Conservation (phyloP, 2,888 invertebrate genomes). For the Scelioninae gen. 1 region DNA sequence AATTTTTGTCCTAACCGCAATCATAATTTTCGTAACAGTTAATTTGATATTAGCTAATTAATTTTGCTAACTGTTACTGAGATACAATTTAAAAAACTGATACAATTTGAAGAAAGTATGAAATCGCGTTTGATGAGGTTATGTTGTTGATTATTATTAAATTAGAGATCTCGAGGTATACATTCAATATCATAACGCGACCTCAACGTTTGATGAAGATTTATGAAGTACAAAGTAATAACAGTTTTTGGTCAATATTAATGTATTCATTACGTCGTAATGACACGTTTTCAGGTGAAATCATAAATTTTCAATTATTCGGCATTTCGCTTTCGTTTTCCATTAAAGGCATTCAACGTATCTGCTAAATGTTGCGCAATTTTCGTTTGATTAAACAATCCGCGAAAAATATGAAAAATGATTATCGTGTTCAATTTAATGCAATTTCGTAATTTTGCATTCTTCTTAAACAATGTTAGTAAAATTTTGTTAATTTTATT, state of each 20-base stretch:
- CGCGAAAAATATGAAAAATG: too few relatives aligned
- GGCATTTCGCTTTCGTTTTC: slow-evolving; percentile 50
- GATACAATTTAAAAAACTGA: too few relatives aligned
- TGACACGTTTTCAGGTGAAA: slow-evolving; percentile 46
- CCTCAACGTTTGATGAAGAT: slow-evolving; percentile 47
- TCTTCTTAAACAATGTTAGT: too few relatives aligned
- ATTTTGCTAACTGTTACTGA: too few relatives aligned
- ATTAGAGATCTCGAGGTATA: slow-evolving; percentile 37
- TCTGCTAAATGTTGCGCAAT: slow-evolving; percentile 2
- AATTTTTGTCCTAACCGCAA: too few relatives aligned
- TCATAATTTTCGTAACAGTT: too few relatives aligned
- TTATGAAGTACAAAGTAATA: slow-evolving; percentile 57
- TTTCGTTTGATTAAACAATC: background rate
- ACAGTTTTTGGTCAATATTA: slow-evolving; percentile 53
- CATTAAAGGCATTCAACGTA: slow-evolving; percentile 26
- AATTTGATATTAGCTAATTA: too few relatives aligned
- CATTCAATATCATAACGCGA: slow-evolving; percentile 34
- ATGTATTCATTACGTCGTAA: slow-evolving; percentile 48
- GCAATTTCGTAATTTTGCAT: too few relatives aligned
- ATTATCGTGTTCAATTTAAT: too few relatives aligned
- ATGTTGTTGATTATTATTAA: slow-evolving; percentile 48
- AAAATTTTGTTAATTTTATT: too few relatives aligned
- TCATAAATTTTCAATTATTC: slow-evolving; percentile 60
- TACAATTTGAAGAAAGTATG: too few relatives aligned
- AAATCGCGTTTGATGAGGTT: too few relatives aligned